These are phyloP conservation scores for Polydesmus complanatus DNA, from an alignment of 2,888 invertebrate genomes.

Conservation along the genomic window DNA sequence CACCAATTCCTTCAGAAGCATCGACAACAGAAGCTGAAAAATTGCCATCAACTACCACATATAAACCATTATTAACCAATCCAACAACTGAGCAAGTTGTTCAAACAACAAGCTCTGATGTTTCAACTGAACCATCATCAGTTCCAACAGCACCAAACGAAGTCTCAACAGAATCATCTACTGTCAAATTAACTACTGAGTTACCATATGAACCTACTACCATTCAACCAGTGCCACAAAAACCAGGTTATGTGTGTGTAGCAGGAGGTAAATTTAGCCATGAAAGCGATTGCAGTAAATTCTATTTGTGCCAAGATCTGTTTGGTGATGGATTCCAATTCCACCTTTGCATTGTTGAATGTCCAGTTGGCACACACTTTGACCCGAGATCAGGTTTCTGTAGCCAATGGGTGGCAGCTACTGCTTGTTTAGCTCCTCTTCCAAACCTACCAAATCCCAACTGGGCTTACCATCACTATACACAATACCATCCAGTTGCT, in stretches of 20 bases:
- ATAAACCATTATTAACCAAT: not conserved
- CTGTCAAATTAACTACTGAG: not conserved
- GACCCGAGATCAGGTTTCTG: constrained; percentile 2
- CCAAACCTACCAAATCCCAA: not conserved
- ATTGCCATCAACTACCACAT: not conserved
- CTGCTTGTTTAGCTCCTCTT: not conserved
- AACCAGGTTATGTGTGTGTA: not conserved
- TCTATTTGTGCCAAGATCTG: constrained; percentile 14
- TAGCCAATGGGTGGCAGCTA: not conserved
- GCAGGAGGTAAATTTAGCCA: constrained; percentile 11
- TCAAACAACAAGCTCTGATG: not conserved
- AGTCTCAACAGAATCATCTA: not conserved
- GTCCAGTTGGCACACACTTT: constrained; percentile 11
- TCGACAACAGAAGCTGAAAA: too few species aligned
- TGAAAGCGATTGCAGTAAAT: constrained; percentile 6
- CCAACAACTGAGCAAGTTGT: not conserved
- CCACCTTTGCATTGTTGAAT: constrained; percentile 13
- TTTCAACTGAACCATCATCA: not conserved
- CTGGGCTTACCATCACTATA: not conserved
- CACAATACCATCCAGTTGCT: not conserved
- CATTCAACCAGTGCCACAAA: not conserved
- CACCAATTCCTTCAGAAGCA: too few species aligned
- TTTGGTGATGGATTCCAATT: constrained; percentile 12
- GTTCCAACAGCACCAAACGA: not conserved
- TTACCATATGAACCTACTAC: not conserved